Conservation (phyloP, 2,888 invertebrate species). For the Apodemia duryi region DNA sequence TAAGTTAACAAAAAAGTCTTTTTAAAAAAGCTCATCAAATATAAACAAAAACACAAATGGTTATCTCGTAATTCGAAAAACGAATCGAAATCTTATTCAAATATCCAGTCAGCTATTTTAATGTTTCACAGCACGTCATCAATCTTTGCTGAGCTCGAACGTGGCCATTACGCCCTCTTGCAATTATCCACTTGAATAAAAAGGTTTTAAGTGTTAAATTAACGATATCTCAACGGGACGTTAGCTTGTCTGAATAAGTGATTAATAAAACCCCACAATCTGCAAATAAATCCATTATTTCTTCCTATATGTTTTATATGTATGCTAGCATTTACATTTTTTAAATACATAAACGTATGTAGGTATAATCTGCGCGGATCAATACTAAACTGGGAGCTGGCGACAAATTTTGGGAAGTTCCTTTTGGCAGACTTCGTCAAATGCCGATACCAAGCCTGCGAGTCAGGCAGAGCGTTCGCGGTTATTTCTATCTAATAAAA, state of each 20-base stretch:
- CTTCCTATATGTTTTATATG: neutral
- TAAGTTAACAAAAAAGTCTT: neutral
- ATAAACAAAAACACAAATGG: slow-evolving; percentile 42
- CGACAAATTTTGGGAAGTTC: no score
- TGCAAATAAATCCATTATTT: slow-evolving; percentile 7
- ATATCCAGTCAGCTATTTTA: slow-evolving; percentile 69
- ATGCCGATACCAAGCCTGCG: no score
- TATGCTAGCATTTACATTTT: no score
- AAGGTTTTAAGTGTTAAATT: slow-evolving; percentile 77
- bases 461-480: no score
- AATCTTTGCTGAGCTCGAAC: slow-evolving; percentile 68
- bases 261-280: slow-evolving; percentile 52
- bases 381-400: no score
- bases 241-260: slow-evolving; percentile 66
- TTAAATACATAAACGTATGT: no score
- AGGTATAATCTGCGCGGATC: no score
- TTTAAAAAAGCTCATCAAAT: neutral
- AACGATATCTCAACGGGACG: slow-evolving; percentile 70
- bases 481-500: no score
- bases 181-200: slow-evolving; percentile 76
- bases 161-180: slow-evolving; percentile 69
- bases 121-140: slow-evolving; percentile 69
- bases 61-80: slow-evolving; percentile 59
- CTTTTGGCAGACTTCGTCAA: no score
- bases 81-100: slow-evolving; percentile 67